Evolutionary conservation across 2,113 vertebrate species (phyloP).

Genomic region (Mustela nigripes): DNA sequence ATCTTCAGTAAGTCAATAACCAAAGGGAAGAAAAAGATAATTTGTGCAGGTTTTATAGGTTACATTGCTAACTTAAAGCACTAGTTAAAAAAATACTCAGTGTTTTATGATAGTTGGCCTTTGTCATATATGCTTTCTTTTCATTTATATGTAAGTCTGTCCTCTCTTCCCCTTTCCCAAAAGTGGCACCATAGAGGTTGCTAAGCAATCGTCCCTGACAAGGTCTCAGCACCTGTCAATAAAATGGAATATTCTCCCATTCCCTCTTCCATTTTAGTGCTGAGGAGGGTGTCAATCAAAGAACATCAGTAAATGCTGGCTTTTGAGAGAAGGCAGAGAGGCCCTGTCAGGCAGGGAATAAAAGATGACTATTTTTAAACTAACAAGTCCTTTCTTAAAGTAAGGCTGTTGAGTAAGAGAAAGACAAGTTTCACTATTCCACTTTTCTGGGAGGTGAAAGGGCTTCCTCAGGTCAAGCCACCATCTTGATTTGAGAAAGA

Average conservation of each 20-base stretch:
- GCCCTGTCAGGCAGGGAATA: conserved; percentile 68
- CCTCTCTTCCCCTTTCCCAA: conserved; percentile 59
- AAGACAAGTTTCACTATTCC: conserved; percentile 7
- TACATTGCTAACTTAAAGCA: conserved; percentile 39
- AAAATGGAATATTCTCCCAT: conserved; percentile 1
- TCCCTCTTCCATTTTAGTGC: conserved; percentile 47
- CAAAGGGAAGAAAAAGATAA: conserved; percentile 44
- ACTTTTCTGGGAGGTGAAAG: conserved; percentile 7
- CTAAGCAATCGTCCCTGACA: conserved; percentile 73
- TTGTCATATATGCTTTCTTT: background rate
- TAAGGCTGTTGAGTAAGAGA: conserved; percentile 27
- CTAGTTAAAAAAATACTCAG: background rate
- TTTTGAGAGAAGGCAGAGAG: conserved; percentile 58
- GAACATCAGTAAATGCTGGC: conserved; percentile 37
- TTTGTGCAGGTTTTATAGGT: conserved; percentile 39
- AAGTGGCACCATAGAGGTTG: conserved; percentile 40
- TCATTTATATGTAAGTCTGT: conserved; percentile 53
- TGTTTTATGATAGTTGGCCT: background rate
- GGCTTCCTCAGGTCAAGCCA: conserved; percentile 47
- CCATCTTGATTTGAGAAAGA: background rate
- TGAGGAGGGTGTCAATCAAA: background rate
- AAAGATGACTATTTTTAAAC: conserved; percentile 69
- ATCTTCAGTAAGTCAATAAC: conserved; percentile 29
- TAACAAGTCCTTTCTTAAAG: conserved; percentile 58
- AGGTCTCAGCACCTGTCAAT: conserved; percentile 10